Base-by-base conservation (phyloP, 2,888 invertebrate species). In the Netelia fuscicornis region DNA sequence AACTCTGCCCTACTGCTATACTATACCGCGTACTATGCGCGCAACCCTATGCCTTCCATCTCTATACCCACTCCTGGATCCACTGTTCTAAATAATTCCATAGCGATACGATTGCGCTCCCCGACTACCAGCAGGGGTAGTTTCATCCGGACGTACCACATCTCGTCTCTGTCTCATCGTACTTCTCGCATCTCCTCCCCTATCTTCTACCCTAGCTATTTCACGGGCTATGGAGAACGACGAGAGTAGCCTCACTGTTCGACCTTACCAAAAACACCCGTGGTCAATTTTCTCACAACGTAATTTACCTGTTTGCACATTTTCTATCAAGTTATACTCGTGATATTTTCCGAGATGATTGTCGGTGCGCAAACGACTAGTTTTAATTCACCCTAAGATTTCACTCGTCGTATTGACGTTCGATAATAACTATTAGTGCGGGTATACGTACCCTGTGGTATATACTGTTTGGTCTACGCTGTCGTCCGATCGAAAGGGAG, bases 21-120 rank as follows among this genome's bases (percentile, higher is more conserved):
- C 70, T 64, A 42, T 72, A 81, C 64, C 64, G 68, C 30, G 74
- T 75, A 76, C 86, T 37, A 52, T 78, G 54, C 68, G 68, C 58
- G 71, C 65, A 72, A 72, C 80, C 76, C 83, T 58, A 77, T 62
- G 64, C 72, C 62, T 65, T 62, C 60, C 52, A 54, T 44, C 52
- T 72, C 85, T 77, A 60, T 68, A 79, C 44, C 80, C 67, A 48
- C 48, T 58, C 79, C 72, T 80, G 84, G 90, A 92, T 92, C 90
- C 91, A 91, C 92, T 91, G 91, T 91, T 93, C 93, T 93, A 93
- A 93, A 93, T 93, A 93, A 93, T 93, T 93, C 93, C 89, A 89
- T 83, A 79, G 86, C 90, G 91, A 91, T 91, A 91, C 92, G 91
- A 93, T 93, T 92, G 92, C 92, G 80, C 82, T 80, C 79, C 91